These are phyloP conservation scores for Acrocephalus scirpaceus DNA, from an alignment of 2,797 vertebrate genomes.

Conservation along the genomic window DNA sequence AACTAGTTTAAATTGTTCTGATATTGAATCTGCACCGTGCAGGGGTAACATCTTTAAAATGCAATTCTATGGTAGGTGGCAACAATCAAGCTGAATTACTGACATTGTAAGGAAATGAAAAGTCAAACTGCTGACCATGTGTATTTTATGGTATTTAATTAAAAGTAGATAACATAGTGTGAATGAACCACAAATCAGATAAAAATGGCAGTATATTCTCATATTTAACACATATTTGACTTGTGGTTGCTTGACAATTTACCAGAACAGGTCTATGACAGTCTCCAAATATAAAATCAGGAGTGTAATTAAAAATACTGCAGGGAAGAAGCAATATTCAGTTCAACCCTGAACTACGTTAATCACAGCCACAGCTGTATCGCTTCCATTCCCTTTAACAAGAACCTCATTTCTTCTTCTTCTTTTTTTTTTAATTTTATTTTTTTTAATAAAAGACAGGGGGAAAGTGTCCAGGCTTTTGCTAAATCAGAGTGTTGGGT, in stretches of 20 bases:
- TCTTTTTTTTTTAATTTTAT: background rate
- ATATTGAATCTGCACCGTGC: slow-evolving; percentile 56
- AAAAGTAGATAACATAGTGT: slow-evolving; percentile 96
- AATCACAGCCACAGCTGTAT: slow-evolving; percentile 65
- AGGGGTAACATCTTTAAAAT: slow-evolving; percentile 68
- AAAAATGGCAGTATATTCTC: slow-evolving; percentile 94
- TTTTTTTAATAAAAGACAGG: slow-evolving; percentile 16
- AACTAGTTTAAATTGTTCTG: slow-evolving; percentile 46
- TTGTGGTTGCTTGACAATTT: slow-evolving; percentile 92
- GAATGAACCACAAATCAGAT: slow-evolving; percentile 98
- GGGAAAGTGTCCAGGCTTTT: slow-evolving; percentile 10
- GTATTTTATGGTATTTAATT: slow-evolving; percentile 98
- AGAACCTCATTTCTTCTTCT: background rate
- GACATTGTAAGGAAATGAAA: slow-evolving; percentile 91
- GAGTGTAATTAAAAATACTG: slow-evolving; percentile 79
- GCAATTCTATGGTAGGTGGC: slow-evolving; percentile 73
- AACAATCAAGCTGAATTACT: slow-evolving; percentile 80
- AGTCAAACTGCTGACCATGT: slow-evolving; percentile 96
- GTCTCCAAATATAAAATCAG: slow-evolving; percentile 90
- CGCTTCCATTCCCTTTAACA: slow-evolving; percentile 53
- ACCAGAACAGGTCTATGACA: slow-evolving; percentile 87
- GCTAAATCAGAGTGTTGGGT: slow-evolving; percentile 1
- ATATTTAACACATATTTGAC: slow-evolving; percentile 99
- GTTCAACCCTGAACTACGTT: slow-evolving; percentile 60
- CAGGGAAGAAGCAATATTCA: slow-evolving; percentile 73